These are phyloP conservation scores for Pollachius pollachius DNA, from an alignment of 2,113 vertebrate species.

Conservation along the genomic window DNA sequence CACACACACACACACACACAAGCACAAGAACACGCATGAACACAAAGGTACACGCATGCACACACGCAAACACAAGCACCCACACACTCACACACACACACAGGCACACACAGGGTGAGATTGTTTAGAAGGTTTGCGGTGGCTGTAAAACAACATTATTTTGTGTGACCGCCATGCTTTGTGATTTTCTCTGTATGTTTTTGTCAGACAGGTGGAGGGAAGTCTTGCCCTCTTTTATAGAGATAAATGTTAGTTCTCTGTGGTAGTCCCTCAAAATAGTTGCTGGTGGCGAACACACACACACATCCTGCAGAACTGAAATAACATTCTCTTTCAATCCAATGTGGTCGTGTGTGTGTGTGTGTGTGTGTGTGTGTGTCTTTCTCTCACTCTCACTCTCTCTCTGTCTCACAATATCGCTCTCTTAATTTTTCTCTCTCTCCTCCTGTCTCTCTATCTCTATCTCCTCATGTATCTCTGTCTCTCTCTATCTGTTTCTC, in stretches of 20 bases:
- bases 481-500: too few relatives aligned
- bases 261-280: conserved; percentile 59
- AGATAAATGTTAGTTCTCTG: conserved; percentile 74
- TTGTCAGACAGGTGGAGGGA: conserved; percentile 59
- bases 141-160: conserved; percentile 60
- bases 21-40: too few relatives aligned
- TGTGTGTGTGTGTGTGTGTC: too few relatives aligned
- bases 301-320: conserved; percentile 44
- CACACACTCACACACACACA: conserved; percentile 26
- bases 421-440: background rate
- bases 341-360: background rate
- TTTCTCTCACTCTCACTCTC: conserved; percentile 5
- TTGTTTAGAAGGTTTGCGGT: conserved; percentile 60
- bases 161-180: conserved; percentile 48
- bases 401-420: background rate
- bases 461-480: background rate
- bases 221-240: conserved; percentile 59
- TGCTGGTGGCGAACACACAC: conserved; percentile 43
- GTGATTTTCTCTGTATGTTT: conserved; percentile 49
- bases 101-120: conserved; percentile 27
- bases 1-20: conserved; percentile 1
- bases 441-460: background rate
- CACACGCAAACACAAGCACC: conserved; percentile 12
- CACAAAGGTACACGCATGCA: too few relatives aligned
- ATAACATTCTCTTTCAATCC: conserved; percentile 23